Evolutionary conservation across 2,888 invertebrate species (phyloP), one percentile per base, ranked within the genome.

Genomic region (Eueremaeus valkanovi): DNA sequence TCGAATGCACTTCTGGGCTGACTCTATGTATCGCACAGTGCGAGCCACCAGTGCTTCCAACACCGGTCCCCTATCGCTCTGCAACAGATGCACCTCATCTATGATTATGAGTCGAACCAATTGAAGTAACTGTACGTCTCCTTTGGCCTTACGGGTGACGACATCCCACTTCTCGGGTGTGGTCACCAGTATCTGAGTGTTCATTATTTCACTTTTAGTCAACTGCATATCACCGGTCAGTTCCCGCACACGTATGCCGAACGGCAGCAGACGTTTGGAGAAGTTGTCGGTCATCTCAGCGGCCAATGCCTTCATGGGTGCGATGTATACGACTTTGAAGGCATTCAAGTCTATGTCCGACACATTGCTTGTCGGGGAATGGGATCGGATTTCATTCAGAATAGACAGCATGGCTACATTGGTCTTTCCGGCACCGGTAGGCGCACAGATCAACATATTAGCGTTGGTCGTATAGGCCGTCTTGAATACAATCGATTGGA

Each of bases 151-250:
- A 79, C 99, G 87, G 0, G 98, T 98, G 0, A 99, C 95, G 8
- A 99, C 96, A 83, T 99, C 99, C 98, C 99, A 99, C 82, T 99
- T 99, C 85, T 99, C 99, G 0, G 99, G 99, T 0, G 99, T 99
- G 1, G 97, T 95, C 0, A 99, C 93, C 68, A 99, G 87, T 90
- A 99, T 95, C 85, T 86, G 97, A 0, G 99, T 99, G 81, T 93
- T 90, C 66, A 90, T 88, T 77, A 99, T 94, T 84, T 99, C 98
- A 5, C 89, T 86, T 83, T 95, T 95, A 0, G 95, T 93, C 24
- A 99, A 85, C 81, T 96, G 95, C 93, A 98, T 99, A 83, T 99
- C 99, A 21, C 99, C 99, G 0, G 99, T 99, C 79, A 97, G 85
- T 84, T 99, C 99, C 73, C 90, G 87, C 0, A 99, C 98, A 0